Base-by-base conservation (phyloP, 2,797 vertebrate genomes). In the Lutjanus campechanus region DNA sequence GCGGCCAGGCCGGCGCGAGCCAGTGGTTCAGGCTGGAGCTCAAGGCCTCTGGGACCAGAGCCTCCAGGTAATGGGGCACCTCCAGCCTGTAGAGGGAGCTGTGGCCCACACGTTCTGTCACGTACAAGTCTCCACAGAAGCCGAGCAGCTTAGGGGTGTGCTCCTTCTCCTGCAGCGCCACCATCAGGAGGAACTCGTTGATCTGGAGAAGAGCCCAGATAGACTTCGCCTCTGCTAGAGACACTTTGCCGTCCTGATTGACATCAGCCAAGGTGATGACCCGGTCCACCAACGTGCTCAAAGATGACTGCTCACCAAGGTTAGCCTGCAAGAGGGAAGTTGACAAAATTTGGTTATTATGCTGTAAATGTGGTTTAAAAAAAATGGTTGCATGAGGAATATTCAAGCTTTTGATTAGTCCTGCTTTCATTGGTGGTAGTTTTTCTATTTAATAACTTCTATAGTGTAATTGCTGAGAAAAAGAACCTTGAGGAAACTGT, bases 131-230 rank as follows among this genome's bases (percentile, higher is more conserved):
- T 22, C 98, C 98, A 0, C 98, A 99, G 92, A 96, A 97, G 79
- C 98, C 98, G 49, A 99, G 95, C 76, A 99, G 94, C 70, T 95
- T 96, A 3, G 98, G 94, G 0, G 98, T 97, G 68, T 99, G 98
- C 76, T 97, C 98, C 72, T 97, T 98, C 89, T 97, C 97, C 0
- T 97, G 97, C 79, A 99, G 89, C 2, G 97, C 97, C 87, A 98
- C 94, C 94, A 97, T 97, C 85, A 99, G 95, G 5, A 99, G 96
- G 79, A 99, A 97, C 88, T 99, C 98, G 0, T 97, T 97, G 73
- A 97, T 96, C 87, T 98, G 98, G 36, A 99, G 96, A 22, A 99
- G 95, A 0, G 98, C 98, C 98, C 98, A 99, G 77, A 97, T 95
- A 0, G 98, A 98, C 88, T 97, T 99, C 49, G 98, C 98, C 89